phyloP scores from a whole-genome alignment of 2,113 vertebrate species.

The Morphnarchus princeps region DNA sequence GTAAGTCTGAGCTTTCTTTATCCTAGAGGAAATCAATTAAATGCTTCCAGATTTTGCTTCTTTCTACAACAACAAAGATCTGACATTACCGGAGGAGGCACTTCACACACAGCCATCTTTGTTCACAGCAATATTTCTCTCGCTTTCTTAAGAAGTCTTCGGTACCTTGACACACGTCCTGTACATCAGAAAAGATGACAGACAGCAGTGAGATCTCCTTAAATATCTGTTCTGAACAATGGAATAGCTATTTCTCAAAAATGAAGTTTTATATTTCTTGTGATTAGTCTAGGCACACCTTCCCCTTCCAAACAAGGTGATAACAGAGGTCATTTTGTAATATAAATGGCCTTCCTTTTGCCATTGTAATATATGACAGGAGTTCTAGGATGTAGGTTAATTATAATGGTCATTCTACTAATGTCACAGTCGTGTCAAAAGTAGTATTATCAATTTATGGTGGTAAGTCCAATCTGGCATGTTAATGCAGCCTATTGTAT shows the following conservation, averaged over 20 bases:
- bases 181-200: conserved; percentile 11
- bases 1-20: not conserved
- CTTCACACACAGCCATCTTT: not conserved
- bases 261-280: not conserved
- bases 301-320: conserved; percentile 49
- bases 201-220: not conserved
- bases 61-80: not conserved
- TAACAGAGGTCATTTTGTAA: conserved; percentile 34
- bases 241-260: not conserved
- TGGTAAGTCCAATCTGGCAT: conserved; percentile 33
- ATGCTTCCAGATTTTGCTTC: not conserved
- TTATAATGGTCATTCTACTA: conserved; percentile 58
- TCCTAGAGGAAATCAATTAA: not conserved
- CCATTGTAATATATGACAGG: conserved; percentile 43
- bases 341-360: conserved; percentile 31
- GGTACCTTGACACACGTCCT: not conserved
- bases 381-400: conserved; percentile 47
- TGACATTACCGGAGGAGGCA: not conserved
- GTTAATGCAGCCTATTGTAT: conserved; percentile 43
- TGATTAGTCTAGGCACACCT: conserved; percentile 15
- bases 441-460: conserved; percentile 27
- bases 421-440: conserved; percentile 47
- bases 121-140: not conserved
- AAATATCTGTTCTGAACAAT: not conserved
- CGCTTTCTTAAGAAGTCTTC: not conserved